A percentile compares a stretch with the other conserved stretches of the same genome.
These are phyloP conservation scores for Tenualosa ilisha DNA, from an alignment of 2,797 vertebrate species.

Conservation along the genomic window DNA sequence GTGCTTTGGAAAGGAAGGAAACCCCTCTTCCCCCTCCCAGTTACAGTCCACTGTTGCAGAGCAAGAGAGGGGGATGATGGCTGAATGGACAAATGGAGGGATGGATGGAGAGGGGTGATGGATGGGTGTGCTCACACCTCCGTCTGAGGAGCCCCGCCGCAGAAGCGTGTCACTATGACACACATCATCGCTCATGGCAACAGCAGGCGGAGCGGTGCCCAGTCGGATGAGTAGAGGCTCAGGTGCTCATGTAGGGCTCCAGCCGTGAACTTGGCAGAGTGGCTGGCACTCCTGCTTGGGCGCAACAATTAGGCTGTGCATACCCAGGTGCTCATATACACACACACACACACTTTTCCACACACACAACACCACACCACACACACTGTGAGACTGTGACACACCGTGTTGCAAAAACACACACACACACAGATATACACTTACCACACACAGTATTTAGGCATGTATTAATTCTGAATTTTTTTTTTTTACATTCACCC, in stretches of 20 bases:
- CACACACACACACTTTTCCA: not conserved
- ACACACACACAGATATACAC: not conserved
- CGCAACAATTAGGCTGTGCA: not conserved
- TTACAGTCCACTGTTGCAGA: conserved; percentile 35
- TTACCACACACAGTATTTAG: not conserved
- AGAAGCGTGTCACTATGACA: conserved; percentile 46
- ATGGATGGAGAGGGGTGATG: conserved; percentile 42
- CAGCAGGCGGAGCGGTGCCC: not conserved
- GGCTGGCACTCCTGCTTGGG: not conserved
- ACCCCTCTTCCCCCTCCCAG: conserved; percentile 22
- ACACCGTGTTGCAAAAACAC: not conserved
- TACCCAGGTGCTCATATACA: not conserved
- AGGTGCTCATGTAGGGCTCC: conserved; percentile 39
- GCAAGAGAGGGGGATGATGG: conserved; percentile 3
- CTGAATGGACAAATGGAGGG: conserved; percentile 13
- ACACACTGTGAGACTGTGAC: not conserved
- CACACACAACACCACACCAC: conserved; percentile 10
- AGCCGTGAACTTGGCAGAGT: conserved; percentile 41
- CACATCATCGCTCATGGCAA: conserved; percentile 46
- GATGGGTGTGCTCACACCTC: conserved; percentile 44
- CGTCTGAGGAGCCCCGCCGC: conserved; percentile 42
- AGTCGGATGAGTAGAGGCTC: conserved; percentile 40
- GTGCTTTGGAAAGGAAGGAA: not conserved
- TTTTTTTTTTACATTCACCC: not conserved
- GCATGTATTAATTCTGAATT: not conserved